A percentile compares a stretch with the other conserved stretches of the same genome.
Evolutionary conservation across 2,113 vertebrate genomes (phyloP).

Genomic region (Nothocercus julius): DNA sequence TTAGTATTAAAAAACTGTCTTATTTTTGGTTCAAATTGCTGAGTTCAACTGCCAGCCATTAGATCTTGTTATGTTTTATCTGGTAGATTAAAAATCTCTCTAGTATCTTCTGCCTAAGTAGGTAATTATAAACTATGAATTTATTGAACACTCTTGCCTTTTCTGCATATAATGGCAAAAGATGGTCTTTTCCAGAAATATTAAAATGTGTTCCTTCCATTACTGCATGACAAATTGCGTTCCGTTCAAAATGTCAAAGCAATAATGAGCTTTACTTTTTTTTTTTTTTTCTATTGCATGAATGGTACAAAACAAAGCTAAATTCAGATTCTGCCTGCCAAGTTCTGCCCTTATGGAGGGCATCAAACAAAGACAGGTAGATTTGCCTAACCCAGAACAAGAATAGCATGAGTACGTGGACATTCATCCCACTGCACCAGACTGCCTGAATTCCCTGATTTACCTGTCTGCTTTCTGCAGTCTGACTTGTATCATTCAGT

Average conservation of each 20-base stretch:
- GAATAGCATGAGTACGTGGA: background rate
- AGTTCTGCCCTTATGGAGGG: background rate
- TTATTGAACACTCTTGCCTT: slow-evolving; percentile 26
- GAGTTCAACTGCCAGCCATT: background rate
- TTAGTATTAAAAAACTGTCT: background rate
- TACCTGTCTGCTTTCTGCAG: slow-evolving; percentile 25
- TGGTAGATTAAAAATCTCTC: slow-evolving; percentile 20
- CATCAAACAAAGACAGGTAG: background rate
- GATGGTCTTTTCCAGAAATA: slow-evolving; percentile 35
- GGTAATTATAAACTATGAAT: slow-evolving; percentile 39
- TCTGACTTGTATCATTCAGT: background rate
- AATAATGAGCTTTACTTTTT: background rate
- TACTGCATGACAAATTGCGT: background rate
- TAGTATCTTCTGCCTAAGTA: slow-evolving; percentile 1
- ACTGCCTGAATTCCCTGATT: background rate
- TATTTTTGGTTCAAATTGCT: background rate
- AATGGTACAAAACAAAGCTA: background rate
- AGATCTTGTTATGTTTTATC: background rate
- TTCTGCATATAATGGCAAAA: background rate
- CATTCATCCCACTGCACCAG: background rate
- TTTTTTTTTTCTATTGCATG: background rate
- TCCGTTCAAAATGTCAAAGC: background rate
- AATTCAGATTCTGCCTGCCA: background rate
- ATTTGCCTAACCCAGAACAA: background rate
- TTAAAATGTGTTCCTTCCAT: slow-evolving; percentile 15